Conservation (phyloP, 2,113 vertebrate species). For the Gymnarchus niloticus region DNA sequence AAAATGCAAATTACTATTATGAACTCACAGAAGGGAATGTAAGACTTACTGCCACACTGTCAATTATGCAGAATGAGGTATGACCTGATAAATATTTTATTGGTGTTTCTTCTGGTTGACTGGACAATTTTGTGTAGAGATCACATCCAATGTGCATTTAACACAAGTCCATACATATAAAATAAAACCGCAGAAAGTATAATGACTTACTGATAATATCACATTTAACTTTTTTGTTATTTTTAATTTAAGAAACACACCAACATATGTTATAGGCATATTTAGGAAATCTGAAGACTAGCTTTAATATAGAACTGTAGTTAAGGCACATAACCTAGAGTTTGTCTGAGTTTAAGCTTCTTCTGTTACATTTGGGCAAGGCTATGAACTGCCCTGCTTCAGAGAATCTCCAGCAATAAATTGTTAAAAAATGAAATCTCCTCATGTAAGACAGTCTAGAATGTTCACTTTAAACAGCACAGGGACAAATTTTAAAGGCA, state of each 20-base stretch:
- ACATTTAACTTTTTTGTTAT: neutral
- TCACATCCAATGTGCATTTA: neutral
- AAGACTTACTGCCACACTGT: neutral
- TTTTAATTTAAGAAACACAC: neutral
- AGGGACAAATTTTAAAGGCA: neutral
- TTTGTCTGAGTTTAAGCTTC: neutral
- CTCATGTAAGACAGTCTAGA: neutral
- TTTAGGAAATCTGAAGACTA: neutral
- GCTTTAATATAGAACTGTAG: neutral
- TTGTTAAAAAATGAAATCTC: neutral
- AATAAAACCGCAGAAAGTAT: neutral
- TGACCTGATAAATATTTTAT: neutral
- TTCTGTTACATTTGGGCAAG: neutral
- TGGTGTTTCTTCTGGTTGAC: neutral
- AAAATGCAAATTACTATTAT: neutral
- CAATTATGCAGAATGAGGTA: neutral
- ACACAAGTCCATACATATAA: neutral
- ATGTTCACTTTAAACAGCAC: neutral
- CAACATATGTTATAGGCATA: neutral
- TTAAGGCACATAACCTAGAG: neutral
- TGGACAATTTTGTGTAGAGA: neutral
- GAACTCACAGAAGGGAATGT: neutral
- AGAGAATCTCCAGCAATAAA: neutral
- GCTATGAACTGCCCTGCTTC: neutral
- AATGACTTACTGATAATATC: neutral